These are phyloP conservation scores for Dermolepida albohirtum DNA, from an alignment of 2,888 invertebrate genomes.

Conservation along the genomic window DNA sequence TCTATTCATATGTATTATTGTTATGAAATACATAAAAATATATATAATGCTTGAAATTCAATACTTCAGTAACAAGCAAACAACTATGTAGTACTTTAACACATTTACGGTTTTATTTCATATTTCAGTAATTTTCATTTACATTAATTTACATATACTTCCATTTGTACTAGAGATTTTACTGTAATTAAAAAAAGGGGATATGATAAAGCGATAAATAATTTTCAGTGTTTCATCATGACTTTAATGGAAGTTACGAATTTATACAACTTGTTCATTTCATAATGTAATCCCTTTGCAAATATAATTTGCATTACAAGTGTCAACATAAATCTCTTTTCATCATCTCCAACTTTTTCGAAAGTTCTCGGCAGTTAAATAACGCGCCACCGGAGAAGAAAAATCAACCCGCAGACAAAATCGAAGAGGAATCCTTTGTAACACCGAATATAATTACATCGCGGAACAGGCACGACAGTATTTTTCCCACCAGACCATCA, in stretches of 20 bases:
- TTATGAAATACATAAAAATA: no score
- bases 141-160: no score
- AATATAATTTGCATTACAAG: slow-evolving; percentile 37
- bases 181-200: slow-evolving; percentile 2
- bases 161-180: neutral
- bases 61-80: no score
- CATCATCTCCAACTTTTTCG: slow-evolving; percentile 33
- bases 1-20: no score
- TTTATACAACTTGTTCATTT: slow-evolving; percentile 30
- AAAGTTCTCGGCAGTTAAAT: slow-evolving; percentile 11
- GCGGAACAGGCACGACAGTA: slow-evolving; percentile 5
- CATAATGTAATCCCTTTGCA: slow-evolving; percentile 35
- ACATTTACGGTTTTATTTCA: no score
- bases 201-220: slow-evolving; percentile 28
- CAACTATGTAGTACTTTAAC: no score
- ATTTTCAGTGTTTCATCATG: slow-evolving; percentile 8
- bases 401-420: slow-evolving; percentile 2
- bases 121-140: no score
- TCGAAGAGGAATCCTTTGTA: slow-evolving; percentile 3
- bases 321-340: slow-evolving; percentile 37
- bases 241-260: slow-evolving; percentile 17
- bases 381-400: slow-evolving; percentile 30
- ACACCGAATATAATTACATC: slow-evolving; percentile 23
- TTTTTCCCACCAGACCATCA: slow-evolving; percentile 12
- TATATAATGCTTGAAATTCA: no score